Conservation (phyloP, 2,113 vertebrate species). For the Podocnemis expansa region DNA sequence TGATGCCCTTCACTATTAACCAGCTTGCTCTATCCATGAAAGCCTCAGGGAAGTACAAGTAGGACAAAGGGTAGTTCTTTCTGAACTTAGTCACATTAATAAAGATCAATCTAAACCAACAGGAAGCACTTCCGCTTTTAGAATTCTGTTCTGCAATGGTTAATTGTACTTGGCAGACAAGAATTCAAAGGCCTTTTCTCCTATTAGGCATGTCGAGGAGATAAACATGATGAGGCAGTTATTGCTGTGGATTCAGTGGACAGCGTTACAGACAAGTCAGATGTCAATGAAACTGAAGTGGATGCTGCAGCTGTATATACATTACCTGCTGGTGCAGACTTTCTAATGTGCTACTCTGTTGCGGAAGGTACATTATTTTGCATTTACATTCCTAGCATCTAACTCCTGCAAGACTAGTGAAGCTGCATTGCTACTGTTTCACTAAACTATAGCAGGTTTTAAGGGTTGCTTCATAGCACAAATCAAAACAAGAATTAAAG, state of each 20-base stretch:
- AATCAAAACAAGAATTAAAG: background rate
- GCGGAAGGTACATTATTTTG: conserved; percentile 84
- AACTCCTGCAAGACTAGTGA: background rate
- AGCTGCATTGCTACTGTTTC: background rate
- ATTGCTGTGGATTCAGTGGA: conserved; percentile 79
- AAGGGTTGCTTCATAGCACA: background rate
- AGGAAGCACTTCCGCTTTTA: background rate
- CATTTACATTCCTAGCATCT: background rate
- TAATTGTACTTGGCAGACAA: background rate
- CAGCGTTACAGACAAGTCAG: background rate
- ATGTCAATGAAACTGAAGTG: conserved; percentile 78
- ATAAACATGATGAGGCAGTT: conserved; percentile 86
- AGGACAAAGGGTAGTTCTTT: background rate
- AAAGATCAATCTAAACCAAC: background rate
- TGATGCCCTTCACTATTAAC: background rate
- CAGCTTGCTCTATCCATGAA: background rate
- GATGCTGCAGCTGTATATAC: conserved; percentile 86
- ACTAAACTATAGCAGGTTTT: background rate
- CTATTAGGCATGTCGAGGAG: conserved; percentile 90
- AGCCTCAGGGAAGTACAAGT: background rate
- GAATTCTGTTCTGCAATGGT: background rate
- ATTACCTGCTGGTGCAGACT: conserved; percentile 93
- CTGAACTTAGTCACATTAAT: background rate
- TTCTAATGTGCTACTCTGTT: conserved; percentile 98
- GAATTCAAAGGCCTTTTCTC: background rate